These are phyloP conservation scores for Ormyrus thymus DNA, from an alignment of 2,888 invertebrate species.

Conservation along the genomic window DNA sequence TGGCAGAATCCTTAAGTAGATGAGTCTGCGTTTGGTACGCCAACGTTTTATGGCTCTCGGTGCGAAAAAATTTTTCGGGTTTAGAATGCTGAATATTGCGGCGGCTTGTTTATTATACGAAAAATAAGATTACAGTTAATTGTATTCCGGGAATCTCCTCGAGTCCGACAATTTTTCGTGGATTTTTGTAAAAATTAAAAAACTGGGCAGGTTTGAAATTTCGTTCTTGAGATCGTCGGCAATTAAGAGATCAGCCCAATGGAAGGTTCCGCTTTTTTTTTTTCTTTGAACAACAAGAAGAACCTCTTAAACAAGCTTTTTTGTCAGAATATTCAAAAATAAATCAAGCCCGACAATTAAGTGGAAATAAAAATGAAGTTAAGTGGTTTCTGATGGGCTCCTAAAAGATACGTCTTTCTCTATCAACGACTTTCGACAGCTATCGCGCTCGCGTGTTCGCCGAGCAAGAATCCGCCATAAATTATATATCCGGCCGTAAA, in stretches of 20 bases:
- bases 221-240: constrained; percentile 5
- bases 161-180: not conserved
- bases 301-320: constrained; percentile 9
- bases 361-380: constrained; percentile 44
- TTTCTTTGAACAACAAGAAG: not conserved
- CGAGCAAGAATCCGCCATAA: constrained; percentile 1
- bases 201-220: not conserved
- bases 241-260: constrained; percentile 40
- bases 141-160: not conserved
- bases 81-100: too few relatives aligned
- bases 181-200: not conserved
- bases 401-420: constrained; percentile 29
- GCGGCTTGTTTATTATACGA: not conserved
- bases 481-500: constrained; percentile 18
- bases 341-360: constrained; percentile 38
- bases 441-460: not conserved
- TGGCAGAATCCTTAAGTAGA: constrained; percentile 51
- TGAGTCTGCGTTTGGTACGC: constrained; percentile 43
- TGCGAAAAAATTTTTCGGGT: too few relatives aligned
- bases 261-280: constrained; percentile 2
- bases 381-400: constrained; percentile 46
- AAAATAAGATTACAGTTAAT: not conserved
- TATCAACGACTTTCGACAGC: constrained; percentile 11
- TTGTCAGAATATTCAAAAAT: constrained; percentile 6
- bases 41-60: not conserved